Base-by-base conservation (phyloP, 2,113 vertebrate species). In the Silurus meridionalis region DNA sequence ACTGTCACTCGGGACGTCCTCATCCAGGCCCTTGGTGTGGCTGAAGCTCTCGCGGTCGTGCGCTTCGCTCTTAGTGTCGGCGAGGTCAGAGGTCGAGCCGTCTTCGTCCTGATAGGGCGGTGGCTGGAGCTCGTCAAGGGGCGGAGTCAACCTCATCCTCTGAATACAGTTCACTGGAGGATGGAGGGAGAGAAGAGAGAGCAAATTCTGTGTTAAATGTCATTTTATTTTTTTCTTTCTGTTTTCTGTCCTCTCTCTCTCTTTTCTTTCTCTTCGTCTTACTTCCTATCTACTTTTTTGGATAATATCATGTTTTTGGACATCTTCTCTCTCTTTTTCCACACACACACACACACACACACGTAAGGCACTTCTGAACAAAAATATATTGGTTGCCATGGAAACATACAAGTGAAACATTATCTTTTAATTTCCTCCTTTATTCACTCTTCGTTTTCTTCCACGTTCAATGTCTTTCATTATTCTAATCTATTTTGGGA, bases 61-160 rank as follows among this genome's bases (percentile, higher is more conserved):
- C 8, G 94, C 96, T 0, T 94, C 95, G 83, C 98, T 99, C 93
- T 99, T 99, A 91, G 96, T 94, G 57, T 99, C 98, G 69, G 97
- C 97, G 0, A 96, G 91, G 92, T 99, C 98, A 0, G 97, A 99
- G 66, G 97, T 95, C 0, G 98, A 98, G 53, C 97, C 97, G 11
- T 97, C 96, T 91, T 99, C 98, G 82, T 99, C 98, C 93, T 97
- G 97, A 91, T 99, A 99, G 0, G 98, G 98, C 1, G 97, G 98
- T 0, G 98, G 98, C 93, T 99, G 98, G 67, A 99, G 94, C 90
- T 99, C 98, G 81, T 99, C 98, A 91, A 99, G 93, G 0, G 97
- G 98, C 17, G 98, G 98, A 0, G 97, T 99, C 89, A 96, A 95
- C 92, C 97, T 96, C 97, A 99, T 98, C 91, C 98, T 96, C 94